Conservation (phyloP, 2,797 vertebrate genomes). For the Notamacropus eugenii region DNA sequence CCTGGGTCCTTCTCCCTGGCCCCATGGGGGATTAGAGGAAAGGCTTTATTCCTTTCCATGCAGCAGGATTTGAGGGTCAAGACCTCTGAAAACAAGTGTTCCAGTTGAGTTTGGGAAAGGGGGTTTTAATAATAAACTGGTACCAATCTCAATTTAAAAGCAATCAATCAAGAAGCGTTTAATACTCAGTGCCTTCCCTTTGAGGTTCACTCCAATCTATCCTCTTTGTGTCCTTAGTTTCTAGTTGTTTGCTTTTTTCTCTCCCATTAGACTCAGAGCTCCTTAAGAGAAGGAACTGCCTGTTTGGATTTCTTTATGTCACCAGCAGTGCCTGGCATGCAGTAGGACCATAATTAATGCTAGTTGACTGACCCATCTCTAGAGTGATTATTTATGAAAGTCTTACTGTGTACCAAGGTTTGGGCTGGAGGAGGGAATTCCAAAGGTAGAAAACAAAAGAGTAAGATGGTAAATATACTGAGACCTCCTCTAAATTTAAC, state of each 20-base stretch:
- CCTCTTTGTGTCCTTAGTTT: background rate
- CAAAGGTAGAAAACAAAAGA: background rate
- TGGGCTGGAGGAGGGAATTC: background rate
- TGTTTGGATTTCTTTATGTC: background rate
- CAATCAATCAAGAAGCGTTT: background rate
- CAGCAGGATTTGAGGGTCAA: background rate
- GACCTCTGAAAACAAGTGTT: background rate
- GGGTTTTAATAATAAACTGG: background rate
- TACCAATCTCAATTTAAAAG: background rate
- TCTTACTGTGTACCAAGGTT: background rate
- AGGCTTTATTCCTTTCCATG: background rate
- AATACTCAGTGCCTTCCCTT: background rate
- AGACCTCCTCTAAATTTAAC: background rate
- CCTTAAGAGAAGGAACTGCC: background rate
- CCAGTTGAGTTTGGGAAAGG: background rate
- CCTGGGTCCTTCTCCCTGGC: background rate
- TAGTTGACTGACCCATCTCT: background rate
- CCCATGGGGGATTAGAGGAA: background rate
- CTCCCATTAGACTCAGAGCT: background rate
- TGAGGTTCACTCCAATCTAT: background rate
- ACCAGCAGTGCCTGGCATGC: background rate
- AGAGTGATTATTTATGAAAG: background rate
- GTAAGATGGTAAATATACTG: background rate
- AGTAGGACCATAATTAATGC: background rate
- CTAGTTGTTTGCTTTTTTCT: background rate